A percentile compares a stretch with the other conserved stretches of the same genome.
These are phyloP conservation scores for Drepana falcataria DNA, from an alignment of 2,888 invertebrate species.

Conservation along the genomic window DNA sequence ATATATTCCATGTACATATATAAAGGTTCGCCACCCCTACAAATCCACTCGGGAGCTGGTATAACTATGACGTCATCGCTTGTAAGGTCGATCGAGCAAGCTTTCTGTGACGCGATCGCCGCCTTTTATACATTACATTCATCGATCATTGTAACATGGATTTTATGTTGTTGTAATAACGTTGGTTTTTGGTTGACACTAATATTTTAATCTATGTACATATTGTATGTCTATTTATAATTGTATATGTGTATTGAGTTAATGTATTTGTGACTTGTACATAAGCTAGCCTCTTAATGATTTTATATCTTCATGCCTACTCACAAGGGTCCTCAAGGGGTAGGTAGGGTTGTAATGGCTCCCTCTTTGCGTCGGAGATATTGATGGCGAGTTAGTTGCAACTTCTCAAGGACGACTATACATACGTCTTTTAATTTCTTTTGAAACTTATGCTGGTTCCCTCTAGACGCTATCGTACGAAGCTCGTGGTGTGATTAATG, in stretches of 20 bases:
- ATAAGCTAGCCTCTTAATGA: neutral
- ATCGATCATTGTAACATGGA: neutral
- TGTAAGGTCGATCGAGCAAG: neutral
- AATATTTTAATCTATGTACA: neutral
- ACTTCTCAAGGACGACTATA: no score
- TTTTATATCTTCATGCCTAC: no score
- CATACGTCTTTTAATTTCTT: no score
- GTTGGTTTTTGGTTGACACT: neutral
- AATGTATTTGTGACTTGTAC: neutral
- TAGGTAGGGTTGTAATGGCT: no score
- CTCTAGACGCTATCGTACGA: no score
- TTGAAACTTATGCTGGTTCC: no score
- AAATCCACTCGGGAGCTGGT: neutral
- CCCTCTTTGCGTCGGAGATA: no score
- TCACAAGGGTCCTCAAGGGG: no score
- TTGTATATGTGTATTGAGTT: neutral
- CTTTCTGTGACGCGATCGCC: neutral
- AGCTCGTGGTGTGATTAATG: no score
- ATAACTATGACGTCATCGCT: neutral
- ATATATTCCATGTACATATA: no score
- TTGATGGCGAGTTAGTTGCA: no score
- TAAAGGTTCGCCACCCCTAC: neutral
- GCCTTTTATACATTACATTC: neutral
- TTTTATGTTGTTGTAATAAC: neutral
- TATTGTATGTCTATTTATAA: neutral